Percentiles rank a stretch among this genome's conserved stretches.
phyloP scores from a whole-genome alignment of 2,888 invertebrate species.

The Chrysolina oricalcia region DNA sequence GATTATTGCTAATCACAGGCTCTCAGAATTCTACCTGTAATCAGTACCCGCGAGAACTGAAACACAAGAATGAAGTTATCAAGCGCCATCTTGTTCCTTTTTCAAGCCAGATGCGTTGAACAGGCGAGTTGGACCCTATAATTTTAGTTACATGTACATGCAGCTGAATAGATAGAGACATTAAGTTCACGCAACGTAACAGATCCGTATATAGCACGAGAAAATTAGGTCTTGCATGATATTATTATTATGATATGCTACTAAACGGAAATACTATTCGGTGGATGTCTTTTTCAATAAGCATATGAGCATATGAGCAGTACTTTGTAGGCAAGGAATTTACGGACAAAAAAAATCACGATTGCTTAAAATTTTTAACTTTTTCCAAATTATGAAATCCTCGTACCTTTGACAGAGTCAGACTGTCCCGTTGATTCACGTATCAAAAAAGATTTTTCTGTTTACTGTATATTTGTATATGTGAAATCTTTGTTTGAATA shows the following conservation, averaged over 20 bases:
- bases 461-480: too few relatives aligned
- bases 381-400: too few relatives aligned
- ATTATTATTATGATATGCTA: too few relatives aligned
- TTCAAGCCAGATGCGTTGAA: slow-evolving; percentile 43
- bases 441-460: too few relatives aligned
- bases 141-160: slow-evolving; percentile 31
- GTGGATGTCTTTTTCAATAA: too few relatives aligned
- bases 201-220: slow-evolving; percentile 6
- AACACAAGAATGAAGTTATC: slow-evolving; percentile 45
- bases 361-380: too few relatives aligned
- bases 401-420: too few relatives aligned
- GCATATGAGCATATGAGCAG: too few relatives aligned
- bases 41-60: slow-evolving; percentile 30
- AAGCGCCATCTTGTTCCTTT: slow-evolving; percentile 35
- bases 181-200: slow-evolving; percentile 44
- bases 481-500: too few relatives aligned
- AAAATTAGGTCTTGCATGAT: neutral
- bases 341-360: neutral
- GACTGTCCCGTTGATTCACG: too few relatives aligned
- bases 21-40: slow-evolving; percentile 8
- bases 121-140: slow-evolving; percentile 42
- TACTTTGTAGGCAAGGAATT: too few relatives aligned
- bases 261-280: too few relatives aligned
- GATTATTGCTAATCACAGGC: neutral
- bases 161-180: slow-evolving; percentile 46